Percentiles rank a stretch among this genome's conserved stretches.
Evolutionary conservation across 2,113 vertebrate species (phyloP).

Genomic region (Mobula hypostoma): DNA sequence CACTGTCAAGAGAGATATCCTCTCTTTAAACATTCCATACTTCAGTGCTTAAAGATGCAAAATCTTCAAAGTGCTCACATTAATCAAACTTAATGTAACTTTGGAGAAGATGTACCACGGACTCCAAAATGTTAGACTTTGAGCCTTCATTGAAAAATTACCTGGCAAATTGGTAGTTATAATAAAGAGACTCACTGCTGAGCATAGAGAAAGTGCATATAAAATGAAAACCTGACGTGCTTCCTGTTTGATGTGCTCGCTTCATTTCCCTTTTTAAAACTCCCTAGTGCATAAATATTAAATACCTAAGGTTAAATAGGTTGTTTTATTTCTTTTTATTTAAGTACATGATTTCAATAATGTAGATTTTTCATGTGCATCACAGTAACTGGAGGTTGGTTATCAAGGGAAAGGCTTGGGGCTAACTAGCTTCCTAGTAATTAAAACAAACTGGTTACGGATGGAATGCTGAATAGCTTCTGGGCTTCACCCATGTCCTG

Average conservation of each 20-base stretch:
- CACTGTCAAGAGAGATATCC: conserved; percentile 1
- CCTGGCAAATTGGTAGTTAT: neutral
- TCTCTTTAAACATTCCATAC: conserved; percentile 19
- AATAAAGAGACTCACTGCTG: neutral
- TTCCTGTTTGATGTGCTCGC: neutral
- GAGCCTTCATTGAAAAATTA: neutral
- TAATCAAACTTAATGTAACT: conserved; percentile 28
- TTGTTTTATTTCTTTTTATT: neutral
- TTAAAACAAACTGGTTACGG: no score
- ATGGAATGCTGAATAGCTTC: neutral
- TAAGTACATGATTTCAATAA: neutral
- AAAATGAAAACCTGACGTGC: neutral
- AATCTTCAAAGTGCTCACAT: conserved; percentile 17
- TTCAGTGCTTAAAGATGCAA: conserved; percentile 26
- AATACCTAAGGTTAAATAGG: neutral
- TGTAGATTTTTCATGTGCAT: neutral
- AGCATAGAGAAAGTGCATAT: neutral
- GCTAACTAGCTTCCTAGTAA: neutral
- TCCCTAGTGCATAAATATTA: no score
- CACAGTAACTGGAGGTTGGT: neutral
- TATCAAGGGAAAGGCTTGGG: neutral
- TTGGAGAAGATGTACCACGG: neutral
- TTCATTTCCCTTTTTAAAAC: neutral
- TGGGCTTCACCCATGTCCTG: neutral
- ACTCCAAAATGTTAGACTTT: conserved; percentile 22